These are phyloP conservation scores for Clanis bilineata DNA, from an alignment of 2,888 invertebrate species.

Conservation along the genomic window DNA sequence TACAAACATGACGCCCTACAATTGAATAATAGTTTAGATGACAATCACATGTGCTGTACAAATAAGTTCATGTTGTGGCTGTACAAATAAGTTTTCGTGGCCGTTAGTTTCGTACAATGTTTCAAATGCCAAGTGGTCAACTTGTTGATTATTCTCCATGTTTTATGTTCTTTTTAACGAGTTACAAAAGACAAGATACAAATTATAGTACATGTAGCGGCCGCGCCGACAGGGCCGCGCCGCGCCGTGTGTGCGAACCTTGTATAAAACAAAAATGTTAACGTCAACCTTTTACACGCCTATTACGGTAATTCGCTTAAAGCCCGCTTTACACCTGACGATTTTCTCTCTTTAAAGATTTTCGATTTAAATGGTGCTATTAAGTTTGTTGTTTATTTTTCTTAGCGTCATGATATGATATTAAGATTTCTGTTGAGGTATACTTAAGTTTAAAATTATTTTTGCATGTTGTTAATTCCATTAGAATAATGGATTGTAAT, in stretches of 20 bases:
- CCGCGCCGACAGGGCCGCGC: slow-evolving; percentile 26
- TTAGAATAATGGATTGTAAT: neutral
- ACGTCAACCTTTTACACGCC: slow-evolving; percentile 52
- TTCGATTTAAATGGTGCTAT: neutral
- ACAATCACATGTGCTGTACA: neutral
- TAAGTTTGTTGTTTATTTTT: slow-evolving; percentile 5
- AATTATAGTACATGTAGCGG: slow-evolving; percentile 29
- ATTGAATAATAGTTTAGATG: neutral
- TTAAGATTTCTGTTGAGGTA: neutral
- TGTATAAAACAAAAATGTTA: slow-evolving; percentile 47
- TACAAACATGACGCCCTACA: neutral
- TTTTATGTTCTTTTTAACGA: slow-evolving; percentile 24
- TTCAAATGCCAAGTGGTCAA: slow-evolving; percentile 16
- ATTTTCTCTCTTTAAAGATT: slow-evolving; percentile 15
- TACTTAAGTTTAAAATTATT: neutral
- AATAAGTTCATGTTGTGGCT: neutral
- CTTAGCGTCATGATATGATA: neutral
- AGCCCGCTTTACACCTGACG: slow-evolving; percentile 18
- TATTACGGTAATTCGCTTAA: slow-evolving; percentile 56
- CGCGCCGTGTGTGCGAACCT: slow-evolving; percentile 31
- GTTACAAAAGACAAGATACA: slow-evolving; percentile 27
- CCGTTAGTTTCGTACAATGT: neutral
- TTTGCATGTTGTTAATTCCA: neutral
- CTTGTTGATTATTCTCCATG: slow-evolving; percentile 16
- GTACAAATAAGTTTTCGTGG: neutral